A percentile compares a stretch with the other conserved stretches of the same genome.
Evolutionary conservation across 2,888 invertebrate species (phyloP).

Genomic region (Pterobdella sp.): DNA sequence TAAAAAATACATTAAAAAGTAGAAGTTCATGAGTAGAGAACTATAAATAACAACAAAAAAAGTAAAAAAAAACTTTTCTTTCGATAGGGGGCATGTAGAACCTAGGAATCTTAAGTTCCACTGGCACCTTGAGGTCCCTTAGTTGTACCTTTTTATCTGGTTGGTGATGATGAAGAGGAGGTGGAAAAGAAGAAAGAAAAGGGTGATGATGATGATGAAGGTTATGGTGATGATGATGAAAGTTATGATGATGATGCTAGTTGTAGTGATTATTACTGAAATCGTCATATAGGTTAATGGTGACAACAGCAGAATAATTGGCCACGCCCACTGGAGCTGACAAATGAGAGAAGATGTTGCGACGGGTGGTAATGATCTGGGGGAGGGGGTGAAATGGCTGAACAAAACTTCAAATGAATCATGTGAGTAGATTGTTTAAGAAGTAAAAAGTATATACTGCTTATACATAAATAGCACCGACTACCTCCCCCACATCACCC

Average conservation of each 20-base stretch:
- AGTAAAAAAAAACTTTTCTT: background rate
- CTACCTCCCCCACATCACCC: background rate
- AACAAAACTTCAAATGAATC: no score
- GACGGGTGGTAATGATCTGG: conserved; percentile 35
- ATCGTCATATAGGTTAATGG: conserved; percentile 34
- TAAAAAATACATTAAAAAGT: background rate
- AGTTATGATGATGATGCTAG: no score
- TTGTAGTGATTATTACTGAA: no score
- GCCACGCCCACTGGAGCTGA: conserved; percentile 28
- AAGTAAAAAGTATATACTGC: background rate
- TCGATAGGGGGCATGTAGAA: conserved; percentile 28
- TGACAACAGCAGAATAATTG: conserved; percentile 29
- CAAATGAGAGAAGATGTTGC: conserved; percentile 33
- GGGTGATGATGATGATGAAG: no score
- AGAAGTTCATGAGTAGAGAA: background rate
- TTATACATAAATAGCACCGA: background rate
- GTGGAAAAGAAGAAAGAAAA: background rate
- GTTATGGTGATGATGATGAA: no score
- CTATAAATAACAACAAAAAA: background rate
- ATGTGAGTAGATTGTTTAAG: background rate
- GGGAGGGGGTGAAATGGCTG: no score
- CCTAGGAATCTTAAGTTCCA: conserved; percentile 40
- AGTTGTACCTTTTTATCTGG: conserved; percentile 33
- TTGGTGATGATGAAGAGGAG: background rate
- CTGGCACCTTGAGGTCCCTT: conserved; percentile 32